These are phyloP conservation scores for Amphipyra berbera DNA, from an alignment of 2,888 invertebrate species.

Conservation along the genomic window DNA sequence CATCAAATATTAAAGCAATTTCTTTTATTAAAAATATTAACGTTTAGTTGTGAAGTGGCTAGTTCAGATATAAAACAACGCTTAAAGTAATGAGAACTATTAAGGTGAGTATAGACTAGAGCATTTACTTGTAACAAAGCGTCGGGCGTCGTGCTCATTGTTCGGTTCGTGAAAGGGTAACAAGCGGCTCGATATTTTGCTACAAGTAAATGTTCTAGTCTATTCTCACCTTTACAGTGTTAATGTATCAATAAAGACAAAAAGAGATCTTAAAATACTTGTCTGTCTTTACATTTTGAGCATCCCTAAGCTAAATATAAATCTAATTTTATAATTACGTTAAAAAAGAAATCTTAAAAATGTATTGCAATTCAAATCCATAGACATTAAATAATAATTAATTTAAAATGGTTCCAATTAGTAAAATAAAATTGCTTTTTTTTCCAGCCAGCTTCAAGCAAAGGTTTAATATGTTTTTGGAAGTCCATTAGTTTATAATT, in stretches of 20 bases:
- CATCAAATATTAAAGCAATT: too few relatives aligned
- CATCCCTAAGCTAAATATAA: conserved; percentile 71
- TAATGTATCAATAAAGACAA: conserved; percentile 56
- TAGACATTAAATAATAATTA: conserved; percentile 63
- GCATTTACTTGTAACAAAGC: too few relatives aligned
- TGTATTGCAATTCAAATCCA: conserved; percentile 69
- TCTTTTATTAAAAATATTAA: background rate
- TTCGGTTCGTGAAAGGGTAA: too few relatives aligned
- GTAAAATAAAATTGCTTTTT: conserved; percentile 48
- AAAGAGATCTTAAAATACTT: conserved; percentile 67
- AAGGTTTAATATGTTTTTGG: conserved; percentile 26
- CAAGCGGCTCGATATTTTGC: too few relatives aligned
- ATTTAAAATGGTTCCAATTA: conserved; percentile 51
- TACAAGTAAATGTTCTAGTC: too few relatives aligned
- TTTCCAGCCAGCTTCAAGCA: conserved; percentile 59
- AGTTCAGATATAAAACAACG: conserved; percentile 34
- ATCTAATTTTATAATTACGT: conserved; percentile 58
- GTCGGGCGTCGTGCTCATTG: too few relatives aligned
- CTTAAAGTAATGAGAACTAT: conserved; percentile 51
- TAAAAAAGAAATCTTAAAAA: conserved; percentile 62
- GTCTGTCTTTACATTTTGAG: conserved; percentile 80
- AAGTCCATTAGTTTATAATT: conserved; percentile 1
- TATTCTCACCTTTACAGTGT: too few relatives aligned
- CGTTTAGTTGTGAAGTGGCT: background rate
- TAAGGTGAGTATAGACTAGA: too few relatives aligned